Base-by-base conservation (phyloP, 2,888 invertebrate genomes). In the Portevinia maculata region DNA sequence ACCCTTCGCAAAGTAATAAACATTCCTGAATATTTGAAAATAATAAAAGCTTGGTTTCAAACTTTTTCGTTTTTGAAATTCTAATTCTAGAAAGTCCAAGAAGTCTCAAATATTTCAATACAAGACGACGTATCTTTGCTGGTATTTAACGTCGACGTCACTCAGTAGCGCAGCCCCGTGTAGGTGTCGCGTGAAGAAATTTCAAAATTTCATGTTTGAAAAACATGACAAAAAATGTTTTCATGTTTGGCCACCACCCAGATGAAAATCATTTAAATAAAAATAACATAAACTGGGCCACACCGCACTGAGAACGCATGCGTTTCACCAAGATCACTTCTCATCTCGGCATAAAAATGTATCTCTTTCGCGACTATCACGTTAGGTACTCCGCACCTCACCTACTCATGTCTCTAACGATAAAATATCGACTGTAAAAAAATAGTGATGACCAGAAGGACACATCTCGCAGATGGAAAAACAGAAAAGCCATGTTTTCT, bases 151-250 rank as follows among this genome's bases (percentile, higher is more conserved):
- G 53, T 70, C 46, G 28, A 52, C 79, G 55, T 37, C 62, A 67
- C 55, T 55, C 15, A 44, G 21, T 5, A 44, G 44, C 9, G 9
- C 34, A 11, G 55, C 17, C 53, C 39, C 55, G 44, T 71, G 41
- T 48, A 55, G 46, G 62, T 60, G 46, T 64, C 53, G 52, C 59
- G 53, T 65, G 76, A 71, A 60, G 59, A 39, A 41, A 52, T 73
- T 55, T 78, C 44, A 24, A 65, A 78, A 78, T 44, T 52, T 83
- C 83, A 78, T 83, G 83, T 83, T 83, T 73, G 50, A 78, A 83
- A 83, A 83, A 83, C 83, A 83, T 78, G 83, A 83, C 78, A 78
- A 78, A 62, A 44, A 83, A 50, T 83, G 78, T 83, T 83, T 83
- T 83, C 83, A 83, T 83, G 83, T 83, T 83, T 83, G 41, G 78